Conservation (phyloP, 2,113 vertebrate genomes). For the Eublepharis macularius region DNA sequence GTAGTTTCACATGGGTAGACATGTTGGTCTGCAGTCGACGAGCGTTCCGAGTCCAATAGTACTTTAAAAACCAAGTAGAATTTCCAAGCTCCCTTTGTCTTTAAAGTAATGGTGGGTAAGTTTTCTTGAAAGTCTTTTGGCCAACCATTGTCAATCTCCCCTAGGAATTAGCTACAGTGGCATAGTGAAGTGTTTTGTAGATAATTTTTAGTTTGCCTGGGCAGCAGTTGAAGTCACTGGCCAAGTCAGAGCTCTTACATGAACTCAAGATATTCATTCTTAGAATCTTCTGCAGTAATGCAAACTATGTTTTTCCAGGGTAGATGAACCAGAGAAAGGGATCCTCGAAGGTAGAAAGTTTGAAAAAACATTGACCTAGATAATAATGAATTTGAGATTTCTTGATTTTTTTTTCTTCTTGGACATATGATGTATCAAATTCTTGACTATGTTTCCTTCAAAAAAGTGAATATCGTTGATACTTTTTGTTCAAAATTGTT, state of each 20-base stretch:
- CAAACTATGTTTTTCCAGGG: neutral
- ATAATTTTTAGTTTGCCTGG: neutral
- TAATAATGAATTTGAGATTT: neutral
- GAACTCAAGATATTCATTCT: neutral
- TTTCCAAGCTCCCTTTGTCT: too few relatives aligned
- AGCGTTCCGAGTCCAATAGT: too few relatives aligned
- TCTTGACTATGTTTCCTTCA: neutral
- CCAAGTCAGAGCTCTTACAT: neutral
- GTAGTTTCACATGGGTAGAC: too few relatives aligned
- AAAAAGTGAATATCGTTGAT: too few relatives aligned
- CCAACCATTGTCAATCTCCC: neutral
- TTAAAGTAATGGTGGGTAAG: too few relatives aligned
- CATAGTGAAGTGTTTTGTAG: neutral
- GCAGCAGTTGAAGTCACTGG: neutral
- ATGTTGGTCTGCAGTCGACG: too few relatives aligned
- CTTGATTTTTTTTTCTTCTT: neutral
- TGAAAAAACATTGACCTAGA: too few relatives aligned
- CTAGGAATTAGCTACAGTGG: neutral
- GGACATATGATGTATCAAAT: neutral
- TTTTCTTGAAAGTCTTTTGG: neutral
- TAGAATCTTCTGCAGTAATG: neutral
- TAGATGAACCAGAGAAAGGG: neutral
- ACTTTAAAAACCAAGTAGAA: too few relatives aligned
- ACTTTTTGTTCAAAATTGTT: neutral
- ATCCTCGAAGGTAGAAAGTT: neutral